phyloP scores from a whole-genome alignment of 2,797 vertebrate genomes.

The Gambusia yucatana region DNA sequence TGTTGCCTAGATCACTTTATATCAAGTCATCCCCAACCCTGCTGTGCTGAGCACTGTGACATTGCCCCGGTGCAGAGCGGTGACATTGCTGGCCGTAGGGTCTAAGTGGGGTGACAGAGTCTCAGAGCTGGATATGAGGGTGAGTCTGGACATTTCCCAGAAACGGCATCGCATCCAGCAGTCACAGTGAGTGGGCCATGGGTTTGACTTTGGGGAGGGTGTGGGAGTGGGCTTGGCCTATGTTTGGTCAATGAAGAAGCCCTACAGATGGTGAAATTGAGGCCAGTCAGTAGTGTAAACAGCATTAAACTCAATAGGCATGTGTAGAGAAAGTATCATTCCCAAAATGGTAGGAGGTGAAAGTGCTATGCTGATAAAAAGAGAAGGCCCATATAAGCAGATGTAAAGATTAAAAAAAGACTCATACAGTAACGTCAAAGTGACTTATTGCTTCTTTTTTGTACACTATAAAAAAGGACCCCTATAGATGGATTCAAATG shows the following conservation, averaged over 20 bases:
- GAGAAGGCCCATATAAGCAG: background rate
- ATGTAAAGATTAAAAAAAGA: background rate
- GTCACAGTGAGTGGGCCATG: slow-evolving; percentile 59
- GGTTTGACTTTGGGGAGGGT: slow-evolving; percentile 61
- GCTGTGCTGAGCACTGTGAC: slow-evolving; percentile 68
- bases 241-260: slow-evolving; percentile 56
- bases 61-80: slow-evolving; percentile 72
- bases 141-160: slow-evolving; percentile 70
- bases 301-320: slow-evolving; percentile 74
- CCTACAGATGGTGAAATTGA: slow-evolving; percentile 70
- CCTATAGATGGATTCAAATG: background rate
- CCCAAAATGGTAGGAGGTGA: slow-evolving; percentile 52
- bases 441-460: background rate
- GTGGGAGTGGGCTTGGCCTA: slow-evolving; percentile 56
- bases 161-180: slow-evolving; percentile 69
- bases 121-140: slow-evolving; percentile 70
- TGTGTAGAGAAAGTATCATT: slow-evolving; percentile 64
- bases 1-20: slow-evolving; percentile 82
- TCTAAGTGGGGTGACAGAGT: slow-evolving; percentile 72
- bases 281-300: slow-evolving; percentile 76
- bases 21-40: slow-evolving; percentile 82
- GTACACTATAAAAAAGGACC: background rate
- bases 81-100: slow-evolving; percentile 74
- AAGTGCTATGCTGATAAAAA: background rate
- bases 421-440: background rate